phyloP scores from a whole-genome alignment of 2,113 vertebrate species.

The Desmodus rotundus region DNA sequence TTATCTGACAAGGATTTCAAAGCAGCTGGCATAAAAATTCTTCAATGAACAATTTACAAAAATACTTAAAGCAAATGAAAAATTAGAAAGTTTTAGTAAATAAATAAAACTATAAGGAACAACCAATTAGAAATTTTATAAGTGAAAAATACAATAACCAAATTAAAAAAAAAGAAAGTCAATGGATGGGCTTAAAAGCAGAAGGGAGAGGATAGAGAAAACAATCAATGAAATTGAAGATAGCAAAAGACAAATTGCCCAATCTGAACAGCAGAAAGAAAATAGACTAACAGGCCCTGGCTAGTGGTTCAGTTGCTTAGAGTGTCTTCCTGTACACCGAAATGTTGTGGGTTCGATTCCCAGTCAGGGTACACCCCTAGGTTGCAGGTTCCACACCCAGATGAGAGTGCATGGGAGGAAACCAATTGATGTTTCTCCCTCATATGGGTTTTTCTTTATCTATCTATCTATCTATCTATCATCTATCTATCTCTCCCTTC shows the following conservation, averaged over 20 bases:
- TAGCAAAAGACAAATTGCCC: background rate
- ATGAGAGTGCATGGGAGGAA: too few relatives aligned
- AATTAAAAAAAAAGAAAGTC: background rate
- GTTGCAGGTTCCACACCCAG: too few relatives aligned
- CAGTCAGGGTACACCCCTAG: too few relatives aligned
- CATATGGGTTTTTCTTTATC: too few relatives aligned
- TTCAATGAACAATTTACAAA: background rate
- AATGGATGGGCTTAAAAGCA: background rate
- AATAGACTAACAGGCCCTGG: background rate
- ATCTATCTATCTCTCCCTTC: too few relatives aligned
- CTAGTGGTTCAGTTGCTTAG: too few relatives aligned
- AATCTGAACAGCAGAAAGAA: background rate
- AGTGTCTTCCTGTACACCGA: too few relatives aligned
- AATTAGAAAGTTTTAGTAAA: background rate
- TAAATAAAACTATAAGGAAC: background rate
- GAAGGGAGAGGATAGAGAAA: background rate
- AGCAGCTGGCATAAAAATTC: background rate
- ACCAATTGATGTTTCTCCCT: too few relatives aligned
- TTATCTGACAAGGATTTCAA: background rate
- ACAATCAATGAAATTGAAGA: background rate
- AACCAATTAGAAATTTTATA: background rate
- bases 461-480: too few relatives aligned
- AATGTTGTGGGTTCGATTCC: too few relatives aligned
- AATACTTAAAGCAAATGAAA: background rate
- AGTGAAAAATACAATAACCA: background rate